Base-by-base conservation (phyloP, 2,797 vertebrate species). In the Prionace glauca region DNA sequence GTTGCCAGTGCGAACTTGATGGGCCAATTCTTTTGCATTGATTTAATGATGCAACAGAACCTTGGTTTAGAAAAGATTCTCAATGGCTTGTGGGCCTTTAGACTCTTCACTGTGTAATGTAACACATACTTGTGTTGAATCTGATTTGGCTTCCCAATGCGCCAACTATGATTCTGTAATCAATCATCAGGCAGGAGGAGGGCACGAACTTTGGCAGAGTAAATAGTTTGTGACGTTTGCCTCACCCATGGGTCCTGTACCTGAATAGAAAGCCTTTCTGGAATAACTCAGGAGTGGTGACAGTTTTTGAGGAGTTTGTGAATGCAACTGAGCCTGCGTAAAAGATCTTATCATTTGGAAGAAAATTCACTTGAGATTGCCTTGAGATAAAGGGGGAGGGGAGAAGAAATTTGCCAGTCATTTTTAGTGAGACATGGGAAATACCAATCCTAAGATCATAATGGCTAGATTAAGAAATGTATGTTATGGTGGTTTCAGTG, bases 341-440 rank as follows among this genome's bases (percentile, higher is more conserved):
- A 71, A 69, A 16, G 29, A 65, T 62, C 62, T 67, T n/a, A 36
- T 62, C 90, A 18, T 3, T n/a, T 20, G 16, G 2, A 67, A 67
- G 90, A 18, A 24, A 67, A 32, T n/a, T n/a, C 29, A 20, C 26
- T 67, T 16, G 14, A 32, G 56, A 67, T 94, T 71, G n/a, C 45
- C n/a, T 45, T 26, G 8, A 26, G 92, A 16, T 91, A 65, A 91
- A 91, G 7, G 20, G 20, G 36, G 41, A 9, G 7, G 81, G 8
- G 26, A 5, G 56, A 60, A 62, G 62, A 62, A 90, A 90, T 7
- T 56, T 90, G 24, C 36, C 45, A 29, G 18, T 45, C 20, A 14
- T 65, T 71, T 95, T 95, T 96, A 95, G 95, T 93, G 71, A 29
- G 56, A 24, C 62, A 95, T 88, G 90, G 95, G 96, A 96, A 96